Evolutionary conservation across 2,113 vertebrate species (phyloP).

Genomic region (Lipotes vexillifer): DNA sequence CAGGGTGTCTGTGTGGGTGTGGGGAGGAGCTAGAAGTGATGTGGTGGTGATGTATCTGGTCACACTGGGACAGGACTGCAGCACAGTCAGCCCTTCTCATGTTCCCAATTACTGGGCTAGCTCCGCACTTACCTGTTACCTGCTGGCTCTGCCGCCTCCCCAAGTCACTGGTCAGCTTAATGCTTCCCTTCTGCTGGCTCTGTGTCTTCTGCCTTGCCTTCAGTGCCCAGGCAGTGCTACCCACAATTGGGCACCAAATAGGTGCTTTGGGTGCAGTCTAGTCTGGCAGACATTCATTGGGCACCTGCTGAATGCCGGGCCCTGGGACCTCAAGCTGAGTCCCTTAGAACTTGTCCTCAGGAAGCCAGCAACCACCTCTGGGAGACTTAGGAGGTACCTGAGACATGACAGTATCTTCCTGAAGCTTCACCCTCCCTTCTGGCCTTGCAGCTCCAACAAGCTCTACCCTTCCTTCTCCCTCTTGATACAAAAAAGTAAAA

Average conservation of each 20-base stretch:
- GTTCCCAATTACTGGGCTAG: neutral
- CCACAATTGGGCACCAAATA: neutral
- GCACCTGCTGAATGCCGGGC: neutral
- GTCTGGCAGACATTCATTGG: neutral
- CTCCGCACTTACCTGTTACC: neutral
- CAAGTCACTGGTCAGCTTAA: neutral
- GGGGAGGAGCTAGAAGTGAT: conserved; percentile 40
- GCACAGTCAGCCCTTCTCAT: neutral
- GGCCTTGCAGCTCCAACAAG: neutral
- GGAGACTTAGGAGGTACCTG: neutral
- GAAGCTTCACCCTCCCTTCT: neutral
- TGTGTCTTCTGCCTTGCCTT: neutral
- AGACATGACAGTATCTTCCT: neutral
- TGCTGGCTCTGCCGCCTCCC: neutral
- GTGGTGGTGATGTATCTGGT: conserved; percentile 9
- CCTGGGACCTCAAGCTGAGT: neutral
- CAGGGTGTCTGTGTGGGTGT: conserved; percentile 38
- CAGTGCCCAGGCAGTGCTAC: neutral
- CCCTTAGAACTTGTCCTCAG: neutral
- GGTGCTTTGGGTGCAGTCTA: neutral
- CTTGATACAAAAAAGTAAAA: neutral
- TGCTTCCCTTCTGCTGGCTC: neutral
- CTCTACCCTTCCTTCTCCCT: neutral
- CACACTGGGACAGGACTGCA: neutral
- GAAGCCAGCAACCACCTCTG: neutral